phyloP scores from a whole-genome alignment of 1,140 invertebrate genomes.

The Trichonephila inaurata region DNA sequence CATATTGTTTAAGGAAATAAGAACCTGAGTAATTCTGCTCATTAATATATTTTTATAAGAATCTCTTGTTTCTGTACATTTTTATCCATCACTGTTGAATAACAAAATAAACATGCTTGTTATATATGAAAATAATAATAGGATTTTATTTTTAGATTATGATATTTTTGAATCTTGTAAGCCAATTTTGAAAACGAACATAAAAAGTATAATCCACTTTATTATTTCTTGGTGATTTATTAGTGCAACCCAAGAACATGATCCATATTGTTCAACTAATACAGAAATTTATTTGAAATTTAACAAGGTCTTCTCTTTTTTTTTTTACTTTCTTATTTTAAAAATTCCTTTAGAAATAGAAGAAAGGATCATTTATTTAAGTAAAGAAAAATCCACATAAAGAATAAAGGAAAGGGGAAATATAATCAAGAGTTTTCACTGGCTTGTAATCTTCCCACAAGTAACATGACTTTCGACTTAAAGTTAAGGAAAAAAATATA shows the following conservation, averaged over 20 bases:
- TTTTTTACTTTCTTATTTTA: neutral
- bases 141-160: no score
- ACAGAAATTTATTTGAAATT: neutral
- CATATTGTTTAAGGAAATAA: no score
- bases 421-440: conserved; percentile 65
- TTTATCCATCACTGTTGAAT: no score
- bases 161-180: neutral
- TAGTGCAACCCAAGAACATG: neutral
- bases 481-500: conserved; percentile 41
- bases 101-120: no score
- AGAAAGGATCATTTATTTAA: conserved; percentile 39
- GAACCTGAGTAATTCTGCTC: no score
- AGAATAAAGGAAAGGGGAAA: conserved; percentile 13
- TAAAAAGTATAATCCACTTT: neutral
- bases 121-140: no score
- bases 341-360: neutral
- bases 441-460: conserved; percentile 64
- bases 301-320: neutral
- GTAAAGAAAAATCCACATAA: conserved; percentile 19
- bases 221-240: conserved; percentile 2
- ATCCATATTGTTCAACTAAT: neutral
- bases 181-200: neutral
- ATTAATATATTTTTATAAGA: no score
- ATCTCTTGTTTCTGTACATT: no score
- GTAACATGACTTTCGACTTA: conserved; percentile 71